Conservation (phyloP, 2,888 invertebrate genomes). For the Campoplex nolae region DNA sequence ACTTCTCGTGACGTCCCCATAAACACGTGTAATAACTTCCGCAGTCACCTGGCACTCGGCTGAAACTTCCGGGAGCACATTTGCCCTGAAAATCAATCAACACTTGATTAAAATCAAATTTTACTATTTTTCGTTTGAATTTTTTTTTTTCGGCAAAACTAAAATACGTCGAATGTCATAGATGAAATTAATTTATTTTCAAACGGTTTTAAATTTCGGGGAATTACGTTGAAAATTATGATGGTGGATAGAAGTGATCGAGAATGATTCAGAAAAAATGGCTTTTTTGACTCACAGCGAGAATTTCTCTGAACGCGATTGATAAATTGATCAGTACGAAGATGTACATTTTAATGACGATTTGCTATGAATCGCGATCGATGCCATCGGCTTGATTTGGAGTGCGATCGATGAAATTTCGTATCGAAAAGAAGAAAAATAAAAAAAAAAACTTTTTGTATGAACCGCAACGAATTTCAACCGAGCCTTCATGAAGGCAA, state of each 20-base stretch:
- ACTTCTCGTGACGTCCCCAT: conserved; percentile 91
- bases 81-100: conserved; percentile 63
- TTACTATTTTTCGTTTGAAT: not conserved
- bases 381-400: not conserved
- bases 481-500: not conserved
- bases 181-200: not conserved
- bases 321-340: not conserved
- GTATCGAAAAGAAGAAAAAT: not conserved
- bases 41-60: conserved; percentile 88
- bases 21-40: conserved; percentile 91
- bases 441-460: not conserved
- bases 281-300: not conserved
- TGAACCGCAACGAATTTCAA: not conserved
- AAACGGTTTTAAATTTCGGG: not conserved
- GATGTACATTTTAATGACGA: not conserved
- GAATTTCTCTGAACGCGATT: not conserved
- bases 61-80: conserved; percentile 78
- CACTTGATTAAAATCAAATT: not conserved
- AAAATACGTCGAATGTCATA: not conserved
- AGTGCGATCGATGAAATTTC: not conserved
- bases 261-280: not conserved
- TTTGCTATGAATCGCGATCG: not conserved
- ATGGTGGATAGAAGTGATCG: not conserved
- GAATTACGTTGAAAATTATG: not conserved
- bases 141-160: not conserved